Conservation (phyloP, 1,140 invertebrate genomes). For the Lasaia peninsularis region DNA sequence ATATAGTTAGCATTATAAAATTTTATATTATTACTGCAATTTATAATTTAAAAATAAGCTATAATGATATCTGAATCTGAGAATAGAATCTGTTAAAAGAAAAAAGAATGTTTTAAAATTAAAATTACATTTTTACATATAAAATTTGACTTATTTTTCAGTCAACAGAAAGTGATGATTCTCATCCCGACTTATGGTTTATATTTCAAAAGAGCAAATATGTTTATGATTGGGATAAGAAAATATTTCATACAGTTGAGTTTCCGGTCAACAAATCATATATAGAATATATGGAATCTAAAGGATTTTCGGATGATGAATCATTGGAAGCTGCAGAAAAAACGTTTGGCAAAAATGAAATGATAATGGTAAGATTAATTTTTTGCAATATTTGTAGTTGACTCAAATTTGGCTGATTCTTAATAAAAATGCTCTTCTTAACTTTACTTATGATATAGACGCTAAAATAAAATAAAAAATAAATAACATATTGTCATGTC, state of each 20-base stretch:
- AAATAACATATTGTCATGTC: too few relatives aligned
- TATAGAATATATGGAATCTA: slow-evolving; percentile 88
- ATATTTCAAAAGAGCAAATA: slow-evolving; percentile 98
- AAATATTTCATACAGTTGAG: slow-evolving; percentile 87
- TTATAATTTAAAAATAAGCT: too few relatives aligned
- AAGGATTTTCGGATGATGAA: slow-evolving; percentile 91
- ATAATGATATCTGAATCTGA: too few relatives aligned
- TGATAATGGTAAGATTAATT: slow-evolving; percentile 79
- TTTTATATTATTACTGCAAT: too few relatives aligned
- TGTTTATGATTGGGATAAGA: slow-evolving; percentile 89
- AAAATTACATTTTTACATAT: too few relatives aligned
- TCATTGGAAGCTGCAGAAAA: slow-evolving; percentile 86
- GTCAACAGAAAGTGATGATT: slow-evolving; percentile 48
- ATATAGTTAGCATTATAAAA: too few relatives aligned
- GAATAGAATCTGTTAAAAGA: background rate
- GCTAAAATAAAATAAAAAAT: too few relatives aligned
- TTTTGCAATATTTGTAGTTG: too few relatives aligned
- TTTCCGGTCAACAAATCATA: slow-evolving; percentile 89
- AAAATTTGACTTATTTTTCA: slow-evolving; percentile 47
- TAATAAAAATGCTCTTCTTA: too few relatives aligned
- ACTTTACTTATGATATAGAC: too few relatives aligned
- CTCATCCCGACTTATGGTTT: slow-evolving; percentile 84
- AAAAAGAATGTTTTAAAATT: slow-evolving; percentile 18
- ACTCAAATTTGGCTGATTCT: too few relatives aligned
- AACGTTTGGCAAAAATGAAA: slow-evolving; percentile 94